phyloP scores from a whole-genome alignment of 2,797 vertebrate species.

The Cheirogaleus major region DNA sequence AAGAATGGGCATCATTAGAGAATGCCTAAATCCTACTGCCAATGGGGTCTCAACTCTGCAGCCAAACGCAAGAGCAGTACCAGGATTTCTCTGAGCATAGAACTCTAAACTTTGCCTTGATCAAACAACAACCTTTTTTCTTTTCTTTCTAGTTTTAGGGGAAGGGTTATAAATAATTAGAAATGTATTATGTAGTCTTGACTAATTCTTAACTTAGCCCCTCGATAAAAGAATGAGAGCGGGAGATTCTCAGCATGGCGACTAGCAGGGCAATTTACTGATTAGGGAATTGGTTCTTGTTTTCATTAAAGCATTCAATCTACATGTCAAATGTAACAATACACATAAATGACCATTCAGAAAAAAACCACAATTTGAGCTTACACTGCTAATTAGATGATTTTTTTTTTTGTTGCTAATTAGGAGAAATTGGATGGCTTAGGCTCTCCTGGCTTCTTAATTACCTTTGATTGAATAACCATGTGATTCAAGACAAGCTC shows the following conservation, averaged over 20 bases:
- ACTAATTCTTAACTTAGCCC: conserved; percentile 64
- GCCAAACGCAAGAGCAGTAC: neutral
- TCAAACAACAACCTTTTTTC: neutral
- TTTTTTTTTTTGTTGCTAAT: conserved; percentile 61
- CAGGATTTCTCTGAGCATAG: neutral
- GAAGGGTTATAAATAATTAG: conserved; percentile 59
- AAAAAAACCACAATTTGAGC: conserved; percentile 55
- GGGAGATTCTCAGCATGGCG: conserved; percentile 30
- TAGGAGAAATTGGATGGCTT: conserved; percentile 68
- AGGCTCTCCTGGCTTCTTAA: conserved; percentile 71
- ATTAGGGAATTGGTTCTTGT: conserved; percentile 68
- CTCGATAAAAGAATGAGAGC: conserved; percentile 34
- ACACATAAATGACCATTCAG: conserved; percentile 69
- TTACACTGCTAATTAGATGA: conserved; percentile 69
- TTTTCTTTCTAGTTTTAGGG: conserved; percentile 24
- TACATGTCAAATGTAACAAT: conserved; percentile 74
- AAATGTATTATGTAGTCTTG: conserved; percentile 49
- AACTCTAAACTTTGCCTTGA: conserved; percentile 33
- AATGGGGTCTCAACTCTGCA: neutral
- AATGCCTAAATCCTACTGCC: neutral
- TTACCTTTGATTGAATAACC: conserved; percentile 62
- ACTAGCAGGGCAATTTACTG: conserved; percentile 58
- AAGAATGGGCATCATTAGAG: neutral
- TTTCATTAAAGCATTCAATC: conserved; percentile 74
- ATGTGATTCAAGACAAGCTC: conserved; percentile 42